Percentiles rank a stretch among this genome's conserved stretches.
Conservation (phyloP, 2,888 invertebrate genomes). For the Apamea anceps region DNA sequence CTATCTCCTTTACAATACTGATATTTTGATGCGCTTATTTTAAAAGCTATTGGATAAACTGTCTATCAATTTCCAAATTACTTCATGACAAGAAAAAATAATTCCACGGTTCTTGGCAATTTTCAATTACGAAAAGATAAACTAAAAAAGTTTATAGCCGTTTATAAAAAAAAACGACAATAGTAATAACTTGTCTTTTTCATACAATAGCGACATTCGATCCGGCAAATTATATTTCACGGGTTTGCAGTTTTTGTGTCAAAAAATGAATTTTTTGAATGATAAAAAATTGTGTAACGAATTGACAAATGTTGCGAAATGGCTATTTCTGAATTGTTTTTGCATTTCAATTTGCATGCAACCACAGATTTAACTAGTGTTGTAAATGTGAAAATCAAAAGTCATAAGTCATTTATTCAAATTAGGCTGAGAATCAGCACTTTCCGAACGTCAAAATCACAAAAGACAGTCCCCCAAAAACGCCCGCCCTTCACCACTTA, state of each 20-base stretch:
- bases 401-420: too few relatives aligned
- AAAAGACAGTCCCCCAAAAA: too few relatives aligned
- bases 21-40: not conserved
- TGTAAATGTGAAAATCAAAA: too few relatives aligned
- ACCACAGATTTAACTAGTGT: slow-evolving; percentile 4
- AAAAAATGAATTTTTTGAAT: slow-evolving; percentile 31
- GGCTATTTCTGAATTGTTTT: slow-evolving; percentile 40
- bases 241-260: slow-evolving; percentile 59
- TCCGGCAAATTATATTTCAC: slow-evolving; percentile 66
- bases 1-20: slow-evolving; percentile 3
- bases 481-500: too few relatives aligned
- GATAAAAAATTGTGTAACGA: slow-evolving; percentile 56
- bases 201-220: slow-evolving; percentile 56
- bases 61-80: slow-evolving; percentile 23
- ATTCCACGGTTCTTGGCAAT: slow-evolving; percentile 39
- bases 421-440: too few relatives aligned
- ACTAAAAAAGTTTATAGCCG: slow-evolving; percentile 34
- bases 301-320: slow-evolving; percentile 56
- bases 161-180: slow-evolving; percentile 36
- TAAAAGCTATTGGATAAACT: slow-evolving; percentile 24
- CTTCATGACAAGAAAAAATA: slow-evolving; percentile 22
- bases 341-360: slow-evolving; percentile 40
- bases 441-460: too few relatives aligned
- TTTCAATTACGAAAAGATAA: slow-evolving; percentile 37
- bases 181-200: slow-evolving; percentile 56